Conservation (phyloP, 2,113 vertebrate species). For the Agapornis roseicollis region DNA sequence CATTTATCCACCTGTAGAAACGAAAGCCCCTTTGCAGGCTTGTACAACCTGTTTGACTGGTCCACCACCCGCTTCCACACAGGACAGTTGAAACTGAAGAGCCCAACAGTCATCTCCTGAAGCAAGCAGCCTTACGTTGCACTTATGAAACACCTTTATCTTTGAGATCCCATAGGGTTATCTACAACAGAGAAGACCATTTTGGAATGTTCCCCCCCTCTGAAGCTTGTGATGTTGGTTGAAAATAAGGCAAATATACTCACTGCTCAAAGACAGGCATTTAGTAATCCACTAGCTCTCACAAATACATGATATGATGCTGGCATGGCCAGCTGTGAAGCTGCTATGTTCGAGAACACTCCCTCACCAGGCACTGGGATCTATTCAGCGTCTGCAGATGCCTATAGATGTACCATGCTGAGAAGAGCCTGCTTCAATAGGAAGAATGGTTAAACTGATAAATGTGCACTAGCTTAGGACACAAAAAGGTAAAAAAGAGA, state of each 20-base stretch:
- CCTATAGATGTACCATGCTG: not conserved
- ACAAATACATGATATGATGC: not conserved
- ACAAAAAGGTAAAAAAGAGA: not conserved
- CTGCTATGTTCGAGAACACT: not conserved
- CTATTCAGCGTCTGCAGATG: not conserved
- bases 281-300: not conserved
- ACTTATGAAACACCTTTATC: not conserved
- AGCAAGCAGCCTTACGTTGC: not conserved
- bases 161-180: not conserved
- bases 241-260: not conserved
- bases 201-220: not conserved
- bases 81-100: not conserved
- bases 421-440: not conserved
- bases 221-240: not conserved
- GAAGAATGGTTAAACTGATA: not conserved
- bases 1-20: not conserved
- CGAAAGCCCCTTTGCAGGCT: not conserved
- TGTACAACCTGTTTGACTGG: slow-evolving; percentile 4
- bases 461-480: not conserved
- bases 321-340: not conserved
- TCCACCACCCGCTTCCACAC: not conserved
- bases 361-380: not conserved
- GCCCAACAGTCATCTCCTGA: not conserved
- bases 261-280: not conserved
- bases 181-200: not conserved